Evolutionary conservation across 2,888 invertebrate species (phyloP), one percentile per base, ranked within the genome.

Genomic region (Notodonta dromedarius): DNA sequence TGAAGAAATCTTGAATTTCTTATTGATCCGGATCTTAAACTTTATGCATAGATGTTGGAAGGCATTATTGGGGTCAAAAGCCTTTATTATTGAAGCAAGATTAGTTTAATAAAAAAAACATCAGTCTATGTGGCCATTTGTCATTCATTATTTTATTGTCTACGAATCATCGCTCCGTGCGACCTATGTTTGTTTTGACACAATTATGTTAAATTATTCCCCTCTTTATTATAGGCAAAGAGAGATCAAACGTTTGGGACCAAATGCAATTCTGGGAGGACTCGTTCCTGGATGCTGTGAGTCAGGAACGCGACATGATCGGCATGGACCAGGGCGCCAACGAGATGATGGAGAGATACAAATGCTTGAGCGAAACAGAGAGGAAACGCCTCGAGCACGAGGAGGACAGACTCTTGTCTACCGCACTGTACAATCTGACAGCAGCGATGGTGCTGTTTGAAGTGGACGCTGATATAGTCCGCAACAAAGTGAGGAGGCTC

Each of bases 251-350:
- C 61, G 91, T 99, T 42, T 99, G 99, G 99, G 99, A 99, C 89
- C 98, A 99, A 94, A 98, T 98, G 97, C 98, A 98, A 83, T 99
- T 99, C 90, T 99, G 99, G 99, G 99, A 99, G 87, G 99, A 99
- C 86, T 97, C 98, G 0, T 99, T 99, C 85, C 94, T 99, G 61
- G 99, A 99, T 91, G 99, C 99, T 0, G 99, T 99, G 2, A 96
- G 96, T 53, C 99, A 99, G 88, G 99, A 99, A 86, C 94, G 99
- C 32, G 99, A 99, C 83, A 98, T 99, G 96, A 98, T 99, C 74
- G 99, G 99, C 60, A 99, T 99, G 99, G 99, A 99, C 94, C 99
- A 99, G 86, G 99, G 99, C 24, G 98, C 99, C 46, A 96, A 97
- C 60, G 99, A 99, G 93, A 99, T 99, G 99, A 99, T 99, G 98